Conservation (phyloP, 2,113 vertebrate genomes). For the Hyla sarda region DNA sequence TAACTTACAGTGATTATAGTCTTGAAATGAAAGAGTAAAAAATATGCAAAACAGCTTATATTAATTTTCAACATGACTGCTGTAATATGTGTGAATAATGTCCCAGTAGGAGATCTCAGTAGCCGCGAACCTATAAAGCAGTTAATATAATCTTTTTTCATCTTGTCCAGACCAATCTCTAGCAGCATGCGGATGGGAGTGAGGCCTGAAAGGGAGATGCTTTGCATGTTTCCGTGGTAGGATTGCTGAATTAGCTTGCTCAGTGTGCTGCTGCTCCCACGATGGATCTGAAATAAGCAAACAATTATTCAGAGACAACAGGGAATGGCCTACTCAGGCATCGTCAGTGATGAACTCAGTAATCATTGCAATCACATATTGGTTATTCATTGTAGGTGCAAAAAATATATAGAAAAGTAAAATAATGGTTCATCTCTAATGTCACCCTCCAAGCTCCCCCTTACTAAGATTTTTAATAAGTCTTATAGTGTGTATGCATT, state of each 20-base stretch:
- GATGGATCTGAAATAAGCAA: conserved; percentile 80
- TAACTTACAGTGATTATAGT: conserved; percentile 2
- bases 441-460: too few relatives aligned
- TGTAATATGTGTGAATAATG: conserved; percentile 7
- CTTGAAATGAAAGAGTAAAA: not conserved
- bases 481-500: too few relatives aligned
- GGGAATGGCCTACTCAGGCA: not conserved
- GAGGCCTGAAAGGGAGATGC: conserved; percentile 78
- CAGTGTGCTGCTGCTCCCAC: conserved; percentile 87
- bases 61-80: not conserved
- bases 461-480: too few relatives aligned
- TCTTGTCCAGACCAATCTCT: conserved; percentile 93
- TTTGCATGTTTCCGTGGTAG: conserved; percentile 81
- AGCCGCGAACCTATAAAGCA: conserved; percentile 87
- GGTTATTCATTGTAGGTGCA: not conserved
- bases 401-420: too few relatives aligned
- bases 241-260: conserved; percentile 90
- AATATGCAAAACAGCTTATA: not conserved
- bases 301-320: not conserved
- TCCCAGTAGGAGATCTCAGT: not conserved
- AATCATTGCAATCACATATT: not conserved
- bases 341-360: not conserved
- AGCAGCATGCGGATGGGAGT: conserved; percentile 88
- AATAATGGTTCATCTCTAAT: too few relatives aligned
- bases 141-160: conserved; percentile 94